These are phyloP conservation scores for Plodia interpunctella DNA, from an alignment of 1,140 invertebrate species.

Conservation along the genomic window DNA sequence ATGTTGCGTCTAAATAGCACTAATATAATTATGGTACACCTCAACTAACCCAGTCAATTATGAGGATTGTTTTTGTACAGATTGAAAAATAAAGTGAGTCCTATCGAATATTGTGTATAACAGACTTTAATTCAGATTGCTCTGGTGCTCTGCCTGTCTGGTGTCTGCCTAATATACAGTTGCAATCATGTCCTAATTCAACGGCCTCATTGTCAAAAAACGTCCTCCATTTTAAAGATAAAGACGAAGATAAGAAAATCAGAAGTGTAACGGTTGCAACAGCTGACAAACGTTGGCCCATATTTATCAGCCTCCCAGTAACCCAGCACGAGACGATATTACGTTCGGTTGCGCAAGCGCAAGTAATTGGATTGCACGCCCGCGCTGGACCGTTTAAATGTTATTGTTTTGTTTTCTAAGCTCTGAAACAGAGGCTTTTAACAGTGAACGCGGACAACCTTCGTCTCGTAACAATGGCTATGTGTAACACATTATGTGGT, in stretches of 20 bases:
- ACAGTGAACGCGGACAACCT: neutral
- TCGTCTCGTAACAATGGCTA: neutral
- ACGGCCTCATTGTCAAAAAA: no score
- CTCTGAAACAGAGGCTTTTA: constrained; percentile 5
- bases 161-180: no score
- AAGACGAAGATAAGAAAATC: no score
- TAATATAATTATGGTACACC: no score
- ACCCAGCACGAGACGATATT: constrained; percentile 32
- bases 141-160: no score
- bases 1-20: neutral
- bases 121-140: no score
- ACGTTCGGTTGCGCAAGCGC: constrained; percentile 28
- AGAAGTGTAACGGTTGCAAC: neutral
- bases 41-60: no score
- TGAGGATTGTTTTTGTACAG: no score
- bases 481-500: neutral
- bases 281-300: neutral
- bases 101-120: no score
- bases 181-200: no score
- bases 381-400: constrained; percentile 19
- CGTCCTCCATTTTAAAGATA: no score
- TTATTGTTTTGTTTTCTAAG: constrained; percentile 18
- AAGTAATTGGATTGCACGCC: constrained; percentile 12
- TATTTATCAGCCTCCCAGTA: neutral
- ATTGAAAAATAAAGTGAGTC: no score